These are phyloP conservation scores for Saccopteryx leptura DNA, from an alignment of 2,113 vertebrate species.

Conservation along the genomic window DNA sequence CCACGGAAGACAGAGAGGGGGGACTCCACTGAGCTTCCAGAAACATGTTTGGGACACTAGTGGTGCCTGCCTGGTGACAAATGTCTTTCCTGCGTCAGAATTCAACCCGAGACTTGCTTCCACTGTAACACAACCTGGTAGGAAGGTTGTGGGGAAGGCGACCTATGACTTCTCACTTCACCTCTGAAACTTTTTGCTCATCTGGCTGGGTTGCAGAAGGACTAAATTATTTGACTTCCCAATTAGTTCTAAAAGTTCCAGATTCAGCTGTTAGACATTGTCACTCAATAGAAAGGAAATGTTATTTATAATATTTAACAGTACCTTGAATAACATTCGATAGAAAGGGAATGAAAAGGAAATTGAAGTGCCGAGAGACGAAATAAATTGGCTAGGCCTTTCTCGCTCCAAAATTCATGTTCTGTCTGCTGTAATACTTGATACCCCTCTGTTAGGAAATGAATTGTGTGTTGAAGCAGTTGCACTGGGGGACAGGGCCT, in stretches of 20 bases:
- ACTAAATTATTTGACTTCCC: not conserved
- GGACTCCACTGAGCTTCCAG: not conserved
- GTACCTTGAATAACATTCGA: not conserved
- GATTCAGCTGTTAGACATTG: not conserved
- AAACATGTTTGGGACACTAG: not conserved
- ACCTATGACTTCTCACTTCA: not conserved
- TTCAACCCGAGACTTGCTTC: not conserved
- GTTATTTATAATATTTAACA: not conserved
- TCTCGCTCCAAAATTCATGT: not conserved
- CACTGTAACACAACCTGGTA: not conserved
- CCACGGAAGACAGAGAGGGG: no score
- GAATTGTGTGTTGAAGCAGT: not conserved
- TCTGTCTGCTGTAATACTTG: not conserved
- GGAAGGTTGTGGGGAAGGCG: not conserved
- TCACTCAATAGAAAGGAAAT: conserved; percentile 25
- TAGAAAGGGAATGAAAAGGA: conserved; percentile 22
- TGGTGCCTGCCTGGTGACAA: not conserved
- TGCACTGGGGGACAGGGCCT: not conserved
- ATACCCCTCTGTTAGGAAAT: not conserved
- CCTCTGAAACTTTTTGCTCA: not conserved
- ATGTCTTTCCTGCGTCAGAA: not conserved
- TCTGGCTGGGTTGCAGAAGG: not conserved
- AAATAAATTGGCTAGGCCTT: not conserved
- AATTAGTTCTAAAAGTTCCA: not conserved
- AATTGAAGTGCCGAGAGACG: not conserved